Evolutionary conservation across 2,888 invertebrate genomes (phyloP).

Genomic region (Callyntrura guangdongensis): DNA sequence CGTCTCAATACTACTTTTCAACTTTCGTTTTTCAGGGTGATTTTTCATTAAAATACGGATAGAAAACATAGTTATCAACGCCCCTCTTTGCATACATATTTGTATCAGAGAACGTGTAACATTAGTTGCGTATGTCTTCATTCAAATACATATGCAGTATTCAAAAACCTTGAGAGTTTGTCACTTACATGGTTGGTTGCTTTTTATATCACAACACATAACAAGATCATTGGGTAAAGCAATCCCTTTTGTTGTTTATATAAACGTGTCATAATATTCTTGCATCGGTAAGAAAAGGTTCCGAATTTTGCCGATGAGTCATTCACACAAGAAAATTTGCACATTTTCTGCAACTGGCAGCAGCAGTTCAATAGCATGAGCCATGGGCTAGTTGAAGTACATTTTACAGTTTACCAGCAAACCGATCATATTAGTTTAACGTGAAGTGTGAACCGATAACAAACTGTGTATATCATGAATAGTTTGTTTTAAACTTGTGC

Average conservation of each 20-base stretch:
- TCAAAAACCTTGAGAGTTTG: too few species aligned
- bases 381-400: background rate
- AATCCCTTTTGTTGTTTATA: background rate
- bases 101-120: too few species aligned
- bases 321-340: background rate
- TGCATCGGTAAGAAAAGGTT: background rate
- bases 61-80: too few species aligned
- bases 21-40: too few species aligned
- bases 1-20: background rate
- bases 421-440: background rate
- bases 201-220: background rate
- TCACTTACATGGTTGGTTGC: background rate
- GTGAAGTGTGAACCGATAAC: background rate
- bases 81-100: too few species aligned
- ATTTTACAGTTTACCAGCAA: background rate
- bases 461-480: slow-evolving; percentile 1
- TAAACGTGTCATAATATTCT: background rate
- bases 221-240: background rate
- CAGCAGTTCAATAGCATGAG: too few species aligned
- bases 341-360: background rate
- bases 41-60: too few species aligned
- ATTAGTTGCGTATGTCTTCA: too few species aligned
- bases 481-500: slow-evolving; percentile 9
- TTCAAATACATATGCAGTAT: too few species aligned
- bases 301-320: slow-evolving; percentile 30